phyloP scores from a whole-genome alignment of 2,888 invertebrate species.

The Saturnia pavonia region DNA sequence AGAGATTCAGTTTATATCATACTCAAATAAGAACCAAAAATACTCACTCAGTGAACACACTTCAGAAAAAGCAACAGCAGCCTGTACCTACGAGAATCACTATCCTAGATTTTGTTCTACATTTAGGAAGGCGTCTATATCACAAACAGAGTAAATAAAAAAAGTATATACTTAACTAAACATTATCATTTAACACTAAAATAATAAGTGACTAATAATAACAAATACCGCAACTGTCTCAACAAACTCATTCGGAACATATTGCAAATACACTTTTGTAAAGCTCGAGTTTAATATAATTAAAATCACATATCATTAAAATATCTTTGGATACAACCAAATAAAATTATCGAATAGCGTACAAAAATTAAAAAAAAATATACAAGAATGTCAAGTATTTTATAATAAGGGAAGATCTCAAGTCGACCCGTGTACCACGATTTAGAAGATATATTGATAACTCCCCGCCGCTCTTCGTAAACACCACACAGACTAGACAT shows the following conservation, averaged over 20 bases:
- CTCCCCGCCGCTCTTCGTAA: conserved; percentile 30
- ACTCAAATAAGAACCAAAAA: background rate
- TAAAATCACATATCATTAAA: conserved; percentile 76
- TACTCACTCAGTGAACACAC: conserved; percentile 7
- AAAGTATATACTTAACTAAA: conserved; percentile 32
- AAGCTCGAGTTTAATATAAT: conserved; percentile 74
- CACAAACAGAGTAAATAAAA: conserved; percentile 24
- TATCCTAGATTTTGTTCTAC: conserved; percentile 28
- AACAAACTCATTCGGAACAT: conserved; percentile 53
- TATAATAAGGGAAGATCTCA: conserved; percentile 44
- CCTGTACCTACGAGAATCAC: conserved; percentile 18
- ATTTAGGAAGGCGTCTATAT: conserved; percentile 25
- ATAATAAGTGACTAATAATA: conserved; percentile 22
- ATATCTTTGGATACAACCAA: conserved; percentile 81
- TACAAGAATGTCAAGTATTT: conserved; percentile 67
- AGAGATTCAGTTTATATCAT: background rate
- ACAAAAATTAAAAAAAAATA: conserved; percentile 78
- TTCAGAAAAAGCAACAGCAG: background rate
- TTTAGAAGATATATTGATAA: conserved; percentile 10
- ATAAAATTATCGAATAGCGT: conserved; percentile 73
- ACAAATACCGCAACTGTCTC: conserved; percentile 50
- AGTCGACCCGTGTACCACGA: conserved; percentile 36
- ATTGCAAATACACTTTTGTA: conserved; percentile 70
- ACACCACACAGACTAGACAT: conserved; percentile 48
- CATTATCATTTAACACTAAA: conserved; percentile 25